phyloP scores from a whole-genome alignment of 2,888 invertebrate genomes.

The Tolmerus cingulatus region DNA sequence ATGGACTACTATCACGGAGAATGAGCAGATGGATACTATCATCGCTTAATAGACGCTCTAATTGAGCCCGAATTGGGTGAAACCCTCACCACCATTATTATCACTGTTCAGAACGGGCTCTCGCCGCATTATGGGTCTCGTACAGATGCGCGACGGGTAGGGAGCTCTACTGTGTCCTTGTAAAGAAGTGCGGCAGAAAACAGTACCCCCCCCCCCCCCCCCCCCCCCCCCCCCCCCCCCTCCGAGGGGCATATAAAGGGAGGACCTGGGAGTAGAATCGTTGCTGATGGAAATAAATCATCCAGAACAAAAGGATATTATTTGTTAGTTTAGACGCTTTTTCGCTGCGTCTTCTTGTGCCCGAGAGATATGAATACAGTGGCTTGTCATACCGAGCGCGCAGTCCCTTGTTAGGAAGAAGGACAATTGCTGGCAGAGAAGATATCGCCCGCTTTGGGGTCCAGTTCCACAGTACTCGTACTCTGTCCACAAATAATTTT shows the following conservation, averaged over 20 bases:
- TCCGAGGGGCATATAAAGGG: background rate
- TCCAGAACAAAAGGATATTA: constrained; percentile 20
- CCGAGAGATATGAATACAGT: constrained; percentile 12
- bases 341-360: background rate
- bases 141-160: background rate
- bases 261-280: background rate
- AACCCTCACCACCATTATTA: background rate
- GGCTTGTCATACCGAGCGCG: background rate
- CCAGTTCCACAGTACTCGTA: background rate
- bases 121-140: background rate
- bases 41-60: constrained; percentile 25
- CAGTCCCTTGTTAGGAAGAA: background rate
- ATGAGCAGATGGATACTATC: constrained; percentile 14
- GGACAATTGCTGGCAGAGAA: background rate
- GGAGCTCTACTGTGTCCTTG: background rate
- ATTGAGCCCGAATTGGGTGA: constrained; percentile 33
- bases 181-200: background rate
- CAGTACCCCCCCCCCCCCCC: background rate
- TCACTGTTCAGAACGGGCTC: background rate
- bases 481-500: background rate
- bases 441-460: background rate
- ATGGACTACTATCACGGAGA: background rate
- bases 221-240: background rate
- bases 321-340: constrained; percentile 27
- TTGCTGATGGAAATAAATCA: constrained; percentile 35